Base-by-base conservation (phyloP, 2,797 vertebrate genomes). In the Chaetophractus vellerosus region DNA sequence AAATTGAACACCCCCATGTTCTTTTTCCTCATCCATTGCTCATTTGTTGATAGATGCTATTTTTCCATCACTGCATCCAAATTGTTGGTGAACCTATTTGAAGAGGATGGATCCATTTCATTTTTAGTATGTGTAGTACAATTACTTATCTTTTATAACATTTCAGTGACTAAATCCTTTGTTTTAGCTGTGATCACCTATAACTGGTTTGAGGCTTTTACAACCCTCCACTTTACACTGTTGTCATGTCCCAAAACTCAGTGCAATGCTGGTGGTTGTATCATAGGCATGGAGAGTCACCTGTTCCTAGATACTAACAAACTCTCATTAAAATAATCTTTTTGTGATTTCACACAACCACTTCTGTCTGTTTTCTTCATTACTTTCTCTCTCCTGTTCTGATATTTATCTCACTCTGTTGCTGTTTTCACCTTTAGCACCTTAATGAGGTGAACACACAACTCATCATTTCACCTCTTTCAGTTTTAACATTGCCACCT, bases 321-420 rank as follows among this genome's bases (percentile, higher is more conserved):
- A 95, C 2, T 96, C 97, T 85, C 69, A 90, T 26, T 96, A 24
- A 85, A 66, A 1, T 81, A 97, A 38, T 91, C 94, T 15, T 98
- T 97, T 72, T 33, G 36, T 72, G 94, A 92, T 23, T 87, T 90
- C 97, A 98, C 68, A 72, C 45, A 11, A 93, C 97, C 14, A 98
- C 52, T 98, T 97, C 74, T 97, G 97, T 83, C 97, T 98, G 45
- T 97, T 98, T 41, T 95, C 95, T 2, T 80, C 95, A 5, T 52
- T 98, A 97, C 31, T 93, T 92, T 24, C 89, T 97, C 45, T 45
- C 14, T 97, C 97, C 48, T 89, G 61, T 55, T 52, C 50, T 52
- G 12, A 14, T 52, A 52, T 16, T 15, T 52, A 15, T 52, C 50
- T 52, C 50, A 52, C 94, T 92, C 59, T 24, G 28, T 3, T 96